A percentile compares a stretch with the other conserved stretches of the same genome.
These are phyloP conservation scores for Phengaris arion DNA, from an alignment of 2,888 invertebrate species.

Conservation along the genomic window DNA sequence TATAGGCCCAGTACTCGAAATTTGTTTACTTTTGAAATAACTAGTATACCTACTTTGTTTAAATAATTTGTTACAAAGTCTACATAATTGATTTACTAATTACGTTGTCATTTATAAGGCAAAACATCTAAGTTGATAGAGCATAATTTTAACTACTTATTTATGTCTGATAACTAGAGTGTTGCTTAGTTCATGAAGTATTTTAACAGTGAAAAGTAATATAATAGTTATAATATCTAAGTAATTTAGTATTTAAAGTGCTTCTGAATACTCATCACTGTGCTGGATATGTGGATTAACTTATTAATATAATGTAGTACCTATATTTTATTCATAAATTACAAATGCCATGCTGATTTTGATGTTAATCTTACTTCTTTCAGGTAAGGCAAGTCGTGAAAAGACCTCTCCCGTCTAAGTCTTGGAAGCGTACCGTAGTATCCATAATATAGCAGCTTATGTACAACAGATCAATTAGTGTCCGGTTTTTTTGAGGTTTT, in stretches of 20 bases:
- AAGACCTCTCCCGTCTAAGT: slow-evolving; percentile 87
- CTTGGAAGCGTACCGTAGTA: slow-evolving; percentile 85
- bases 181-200: neutral
- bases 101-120: neutral
- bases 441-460: slow-evolving; percentile 83
- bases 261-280: slow-evolving; percentile 7
- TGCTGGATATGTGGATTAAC: neutral
- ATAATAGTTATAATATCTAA: neutral
- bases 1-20: too few relatives aligned
- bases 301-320: too few relatives aligned
- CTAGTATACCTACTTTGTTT: neutral
- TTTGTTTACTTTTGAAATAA: too few relatives aligned
- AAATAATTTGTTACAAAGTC: neutral
- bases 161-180: neutral
- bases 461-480: slow-evolving; percentile 31
- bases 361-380: slow-evolving; percentile 85
- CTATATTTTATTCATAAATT: neutral
- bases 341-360: slow-evolving; percentile 55
- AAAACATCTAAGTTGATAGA: neutral
- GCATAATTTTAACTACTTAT: neutral
- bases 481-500: too few relatives aligned
- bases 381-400: slow-evolving; percentile 86
- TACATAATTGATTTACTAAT: neutral
- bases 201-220: neutral
- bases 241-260: neutral